These are phyloP conservation scores for Aphis craccivora DNA, from an alignment of 1,140 invertebrate genomes.

Conservation along the genomic window DNA sequence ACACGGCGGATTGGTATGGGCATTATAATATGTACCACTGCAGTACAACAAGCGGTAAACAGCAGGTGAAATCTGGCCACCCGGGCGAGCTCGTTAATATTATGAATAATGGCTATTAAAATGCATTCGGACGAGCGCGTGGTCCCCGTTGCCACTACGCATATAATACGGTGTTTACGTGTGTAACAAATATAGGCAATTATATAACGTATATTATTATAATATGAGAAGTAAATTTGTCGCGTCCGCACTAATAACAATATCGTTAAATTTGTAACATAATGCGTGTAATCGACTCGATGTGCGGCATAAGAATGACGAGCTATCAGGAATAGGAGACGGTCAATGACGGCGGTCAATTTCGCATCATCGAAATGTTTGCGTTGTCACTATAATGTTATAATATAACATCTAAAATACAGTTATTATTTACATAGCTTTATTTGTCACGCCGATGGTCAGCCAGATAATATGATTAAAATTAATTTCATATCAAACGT, in stretches of 20 bases:
- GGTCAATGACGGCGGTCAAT: too few species aligned
- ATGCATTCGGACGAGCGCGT: neutral
- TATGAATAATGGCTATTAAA: constrained; percentile 56
- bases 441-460: too few species aligned
- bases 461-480: too few species aligned
- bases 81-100: constrained; percentile 58
- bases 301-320: too few species aligned
- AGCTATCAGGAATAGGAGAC: too few species aligned
- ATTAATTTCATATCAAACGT: too few species aligned
- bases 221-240: neutral
- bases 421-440: too few species aligned
- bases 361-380: too few species aligned
- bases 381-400: too few species aligned
- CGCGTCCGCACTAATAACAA: neutral
- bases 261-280: neutral
- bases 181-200: neutral
- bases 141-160: neutral
- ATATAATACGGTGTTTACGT: neutral
- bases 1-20: neutral
- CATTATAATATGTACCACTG: neutral
- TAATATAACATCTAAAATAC: too few species aligned
- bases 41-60: neutral
- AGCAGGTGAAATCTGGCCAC: constrained; percentile 55
- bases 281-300: too few species aligned
- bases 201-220: neutral